These are phyloP conservation scores for Xenentodon cancila DNA, from an alignment of 2,797 vertebrate species.

Conservation along the genomic window DNA sequence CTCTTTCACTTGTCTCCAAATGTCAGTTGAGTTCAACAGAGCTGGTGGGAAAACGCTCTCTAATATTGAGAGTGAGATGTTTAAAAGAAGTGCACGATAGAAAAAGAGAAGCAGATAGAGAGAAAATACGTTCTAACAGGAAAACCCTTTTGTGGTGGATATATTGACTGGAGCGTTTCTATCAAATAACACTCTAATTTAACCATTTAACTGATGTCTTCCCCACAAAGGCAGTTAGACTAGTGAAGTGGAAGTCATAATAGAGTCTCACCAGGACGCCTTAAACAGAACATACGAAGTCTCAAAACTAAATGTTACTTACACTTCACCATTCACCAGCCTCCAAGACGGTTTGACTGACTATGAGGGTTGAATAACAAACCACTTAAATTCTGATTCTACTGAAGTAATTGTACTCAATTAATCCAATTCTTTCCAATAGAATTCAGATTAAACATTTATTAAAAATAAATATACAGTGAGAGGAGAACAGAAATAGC, in stretches of 20 bases:
- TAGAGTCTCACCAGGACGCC: conserved; percentile 2
- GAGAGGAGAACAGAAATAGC: too few relatives aligned
- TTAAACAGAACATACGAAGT: background rate
- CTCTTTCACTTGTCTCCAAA: conserved; percentile 60
- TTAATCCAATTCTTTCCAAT: too few relatives aligned
- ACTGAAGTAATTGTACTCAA: too few relatives aligned
- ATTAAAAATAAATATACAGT: too few relatives aligned
- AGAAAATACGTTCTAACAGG: conserved; percentile 14
- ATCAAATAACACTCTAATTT: conserved; percentile 18
- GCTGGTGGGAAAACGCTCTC: conserved; percentile 51
- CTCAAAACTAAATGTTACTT: conserved; percentile 3
- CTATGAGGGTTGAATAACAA: background rate
- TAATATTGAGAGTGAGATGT: conserved; percentile 37
- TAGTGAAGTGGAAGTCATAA: background rate
- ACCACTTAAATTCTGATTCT: background rate
- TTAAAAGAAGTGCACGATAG: conserved; percentile 31
- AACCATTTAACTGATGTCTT: conserved; percentile 25
- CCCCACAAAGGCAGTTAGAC: conserved; percentile 7
- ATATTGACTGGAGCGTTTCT: conserved; percentile 2
- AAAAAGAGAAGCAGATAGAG: conserved; percentile 3
- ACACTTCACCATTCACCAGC: background rate
- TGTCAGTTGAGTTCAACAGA: conserved; percentile 55
- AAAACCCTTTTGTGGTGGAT: conserved; percentile 12
- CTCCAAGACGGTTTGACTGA: background rate
- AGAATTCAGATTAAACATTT: too few relatives aligned